Conservation (phyloP, 2,113 vertebrate species). For the Brachionichthys hirsutus region DNA sequence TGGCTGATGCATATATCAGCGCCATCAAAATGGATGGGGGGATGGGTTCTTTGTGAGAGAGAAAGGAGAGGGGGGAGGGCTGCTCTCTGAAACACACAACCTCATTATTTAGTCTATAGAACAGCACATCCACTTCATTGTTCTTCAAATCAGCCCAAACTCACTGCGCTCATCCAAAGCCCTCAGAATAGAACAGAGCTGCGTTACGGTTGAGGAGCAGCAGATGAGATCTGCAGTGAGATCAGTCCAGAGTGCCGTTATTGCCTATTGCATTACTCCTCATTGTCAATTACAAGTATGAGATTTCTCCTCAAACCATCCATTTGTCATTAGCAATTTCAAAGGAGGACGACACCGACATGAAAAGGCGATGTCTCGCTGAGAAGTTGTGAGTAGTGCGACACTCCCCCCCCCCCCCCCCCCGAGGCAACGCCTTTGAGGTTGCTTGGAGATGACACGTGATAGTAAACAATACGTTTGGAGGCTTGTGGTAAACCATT, state of each 20-base stretch:
- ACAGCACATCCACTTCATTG: constrained; percentile 80
- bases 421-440: constrained; percentile 32
- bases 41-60: constrained; percentile 65
- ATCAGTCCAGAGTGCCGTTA: constrained; percentile 49
- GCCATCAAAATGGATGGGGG: constrained; percentile 66
- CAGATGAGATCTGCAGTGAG: constrained; percentile 51
- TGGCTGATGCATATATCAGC: constrained; percentile 76
- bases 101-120: constrained; percentile 81
- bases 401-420: constrained; percentile 45
- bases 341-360: constrained; percentile 32
- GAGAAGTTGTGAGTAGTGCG: constrained; percentile 37
- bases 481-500: constrained; percentile 38
- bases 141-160: constrained; percentile 78
- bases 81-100: constrained; percentile 78
- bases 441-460: constrained; percentile 21
- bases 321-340: constrained; percentile 45
- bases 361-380: constrained; percentile 33
- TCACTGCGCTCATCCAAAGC: constrained; percentile 57
- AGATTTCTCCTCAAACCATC: constrained; percentile 43
- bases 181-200: constrained; percentile 55
- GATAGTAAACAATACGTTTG: constrained; percentile 38
- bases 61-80: constrained; percentile 24
- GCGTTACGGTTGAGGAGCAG: constrained; percentile 51
- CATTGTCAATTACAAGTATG: constrained; percentile 42
- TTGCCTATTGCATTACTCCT: constrained; percentile 44